Evolutionary conservation across 2,113 vertebrate genomes (phyloP).

Genomic region (Ophthalmolycus amberensis): DNA sequence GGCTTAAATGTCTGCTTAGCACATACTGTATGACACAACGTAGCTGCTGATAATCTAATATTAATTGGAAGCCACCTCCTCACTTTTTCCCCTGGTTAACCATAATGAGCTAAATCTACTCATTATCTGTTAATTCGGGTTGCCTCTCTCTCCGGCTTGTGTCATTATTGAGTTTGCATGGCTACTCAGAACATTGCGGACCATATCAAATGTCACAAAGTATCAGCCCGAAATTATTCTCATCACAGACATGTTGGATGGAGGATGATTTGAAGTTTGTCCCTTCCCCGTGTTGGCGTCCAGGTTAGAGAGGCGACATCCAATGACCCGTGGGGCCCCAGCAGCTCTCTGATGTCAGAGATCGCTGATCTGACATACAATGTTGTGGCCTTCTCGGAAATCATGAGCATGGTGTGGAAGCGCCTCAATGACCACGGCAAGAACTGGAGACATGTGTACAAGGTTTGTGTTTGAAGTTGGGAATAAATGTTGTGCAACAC

Average conservation of each 20-base stretch:
- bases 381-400: slow-evolving; percentile 93
- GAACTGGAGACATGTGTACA: slow-evolving; percentile 95
- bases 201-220: background rate
- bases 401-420: slow-evolving; percentile 96
- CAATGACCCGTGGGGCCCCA: slow-evolving; percentile 93
- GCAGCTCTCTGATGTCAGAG: slow-evolving; percentile 93
- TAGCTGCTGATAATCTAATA: slow-evolving; percentile 37
- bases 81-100: slow-evolving; percentile 16
- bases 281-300: slow-evolving; percentile 14
- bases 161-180: slow-evolving; percentile 19
- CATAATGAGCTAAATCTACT: slow-evolving; percentile 27
- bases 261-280: slow-evolving; percentile 14
- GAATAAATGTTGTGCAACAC: background rate
- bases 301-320: slow-evolving; percentile 91
- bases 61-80: slow-evolving; percentile 1
- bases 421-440: slow-evolving; percentile 93
- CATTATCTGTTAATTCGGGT: slow-evolving; percentile 23
- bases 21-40: slow-evolving; percentile 1
- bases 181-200: slow-evolving; percentile 23
- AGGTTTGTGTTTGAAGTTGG: slow-evolving; percentile 78
- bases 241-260: background rate
- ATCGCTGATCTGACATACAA: slow-evolving; percentile 94
- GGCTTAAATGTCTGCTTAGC: slow-evolving; percentile 20
- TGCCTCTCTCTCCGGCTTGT: slow-evolving; percentile 13
- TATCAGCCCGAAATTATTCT: slow-evolving; percentile 8